Percentiles rank a stretch among this genome's conserved stretches.
Evolutionary conservation across 1,140 invertebrate genomes (phyloP).

Genomic region (Schlechtendalia chinensis): DNA sequence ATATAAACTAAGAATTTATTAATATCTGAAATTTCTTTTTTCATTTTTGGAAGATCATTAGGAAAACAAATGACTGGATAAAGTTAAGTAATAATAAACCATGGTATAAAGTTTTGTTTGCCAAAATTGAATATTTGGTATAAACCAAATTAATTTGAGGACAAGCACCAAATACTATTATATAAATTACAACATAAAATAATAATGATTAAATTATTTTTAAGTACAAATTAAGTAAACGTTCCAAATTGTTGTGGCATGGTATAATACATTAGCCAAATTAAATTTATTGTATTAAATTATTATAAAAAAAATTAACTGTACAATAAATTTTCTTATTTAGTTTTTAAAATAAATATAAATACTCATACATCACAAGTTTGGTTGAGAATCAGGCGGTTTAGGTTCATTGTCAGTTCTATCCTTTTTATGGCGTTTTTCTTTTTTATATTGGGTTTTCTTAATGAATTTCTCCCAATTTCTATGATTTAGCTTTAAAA

Average conservation of each 20-base stretch:
- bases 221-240: conserved; percentile 21
- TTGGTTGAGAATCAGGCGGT: conserved; percentile 36
- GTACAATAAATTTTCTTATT: conserved; percentile 16
- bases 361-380: conserved; percentile 31
- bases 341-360: conserved; percentile 1
- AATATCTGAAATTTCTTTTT: too few relatives aligned
- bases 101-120: not conserved
- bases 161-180: not conserved
- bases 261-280: conserved; percentile 2
- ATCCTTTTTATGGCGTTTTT: conserved; percentile 46
- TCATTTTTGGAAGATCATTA: too few relatives aligned
- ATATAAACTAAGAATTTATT: too few relatives aligned
- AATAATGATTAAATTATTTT: not conserved
- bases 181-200: not conserved
- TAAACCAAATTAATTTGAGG: not conserved
- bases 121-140: not conserved
- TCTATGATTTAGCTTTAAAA: conserved; percentile 80
- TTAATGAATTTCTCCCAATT: conserved; percentile 83
- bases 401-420: conserved; percentile 43
- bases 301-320: conserved; percentile 23
- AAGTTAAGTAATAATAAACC: conserved; percentile 8
- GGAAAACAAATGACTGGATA: too few relatives aligned
- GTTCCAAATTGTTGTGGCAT: conserved; percentile 5
- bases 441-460: conserved; percentile 41
- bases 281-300: conserved; percentile 15